Base-by-base conservation (phyloP, 2,797 vertebrate species). In the Pempheris klunzingeri region DNA sequence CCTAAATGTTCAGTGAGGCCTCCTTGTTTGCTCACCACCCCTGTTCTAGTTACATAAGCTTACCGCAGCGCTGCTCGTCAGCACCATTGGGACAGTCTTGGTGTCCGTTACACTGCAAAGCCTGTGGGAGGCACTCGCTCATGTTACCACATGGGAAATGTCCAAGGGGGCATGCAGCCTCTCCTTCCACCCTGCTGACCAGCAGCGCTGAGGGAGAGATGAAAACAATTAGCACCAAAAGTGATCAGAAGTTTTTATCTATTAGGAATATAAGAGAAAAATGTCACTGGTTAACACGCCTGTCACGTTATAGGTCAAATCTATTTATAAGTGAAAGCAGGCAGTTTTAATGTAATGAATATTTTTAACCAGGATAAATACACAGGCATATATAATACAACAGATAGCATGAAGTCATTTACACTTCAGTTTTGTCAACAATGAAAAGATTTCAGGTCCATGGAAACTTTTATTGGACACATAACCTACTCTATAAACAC, bases 101-200 rank as follows among this genome's bases (percentile, higher is more conserved):
- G 87, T 94, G 82, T 4, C 95, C 95, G 12, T 96, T 96, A 7
- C 95, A 97, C 74, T 95, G 94, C 70, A 97, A 92, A 70, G 86
- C 87, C 64, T 92, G 87, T 0, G 89, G 96, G 60, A 97, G 86
- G 54, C 96, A 96, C 3, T 87, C 89, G 0, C 67, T 95, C 50
- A 94, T 86, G 82, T 97, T 97, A 47, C 95, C 95, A 71, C 95
- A 96, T n/a, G 96, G 96, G 58, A 97, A 97, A 71, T 95, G 95
- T 15, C 94, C 94, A 0, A 96, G 93, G 3, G 90, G 94, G 74
- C 95, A 97, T 30, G 58, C 14, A 7, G 57, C 38, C 43, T 77
- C 76, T 47, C 11, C 38, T 39, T 74, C 58, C 15, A n/a, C 78
- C 66, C 68, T 75, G 74, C 80, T 87, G 80, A 89, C 65, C 44